Base-by-base conservation (phyloP, 2,888 invertebrate species). In the Leptogaster cylindrica region DNA sequence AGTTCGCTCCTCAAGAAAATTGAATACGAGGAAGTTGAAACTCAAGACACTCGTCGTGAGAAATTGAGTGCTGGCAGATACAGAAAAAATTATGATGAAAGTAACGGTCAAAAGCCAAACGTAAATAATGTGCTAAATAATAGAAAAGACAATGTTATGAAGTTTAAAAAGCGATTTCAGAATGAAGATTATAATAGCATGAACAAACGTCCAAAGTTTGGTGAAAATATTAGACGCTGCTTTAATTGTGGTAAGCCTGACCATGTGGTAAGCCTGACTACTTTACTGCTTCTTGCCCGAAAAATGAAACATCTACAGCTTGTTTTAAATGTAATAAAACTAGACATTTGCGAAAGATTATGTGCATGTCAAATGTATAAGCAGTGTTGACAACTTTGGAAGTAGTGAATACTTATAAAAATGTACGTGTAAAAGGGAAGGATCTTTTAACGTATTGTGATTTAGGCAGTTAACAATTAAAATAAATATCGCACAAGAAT, bases 1-100 rank as follows among this genome's bases (percentile, higher is more conserved):
- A 20, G 7, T 14, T 14, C 1, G n/a, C 4, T 63, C 12, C 6
- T 63, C 39, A 70, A 14, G n/a, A 46, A 27, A 12, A 44, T 63
- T 25, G 39, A 58, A 23, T 58, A 20, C 25, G 23, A 39, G 16
- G 36, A 58, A 20, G 25, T 58, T 2, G 8, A 39, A 28, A 5
- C 6, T 6, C 31, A 18, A 14, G 20, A 16, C 20, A 6, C 20
- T 10, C 18, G 18, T 20, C 20, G 48, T 10, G 6, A 8, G 10
- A 18, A 48, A 10, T 23, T 48, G 48, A 18, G 25, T 2, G 25
- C 25, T 23, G 48, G 20, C 10, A 48, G 4, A 7, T 10, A 4
- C n/a, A n/a, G 25, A 48, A 23, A 31, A 6, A 31, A 8, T 8
- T 31, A 7, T 20, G 7, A 3, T 23, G 23, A 14, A 23, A n/a